A percentile compares a stretch with the other conserved stretches of the same genome.
phyloP scores from a whole-genome alignment of 1,140 invertebrate species.

The Dreissena rostriformis region DNA sequence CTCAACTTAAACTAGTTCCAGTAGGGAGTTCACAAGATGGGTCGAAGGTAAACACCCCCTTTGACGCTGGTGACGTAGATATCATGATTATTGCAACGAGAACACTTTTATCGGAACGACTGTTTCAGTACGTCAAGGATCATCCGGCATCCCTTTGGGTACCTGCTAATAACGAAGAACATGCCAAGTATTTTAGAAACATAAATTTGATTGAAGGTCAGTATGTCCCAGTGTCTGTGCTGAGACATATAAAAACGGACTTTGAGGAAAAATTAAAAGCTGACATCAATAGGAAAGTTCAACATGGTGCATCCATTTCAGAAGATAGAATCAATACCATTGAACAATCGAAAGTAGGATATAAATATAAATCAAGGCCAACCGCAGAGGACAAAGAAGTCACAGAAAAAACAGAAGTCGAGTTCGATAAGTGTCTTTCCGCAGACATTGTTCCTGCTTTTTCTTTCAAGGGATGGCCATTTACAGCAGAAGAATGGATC shows the following conservation, averaged over 20 bases:
- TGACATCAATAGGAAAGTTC: neutral
- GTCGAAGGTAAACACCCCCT: slow-evolving; percentile 3
- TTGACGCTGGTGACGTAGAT: slow-evolving; percentile 13
- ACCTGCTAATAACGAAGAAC: neutral
- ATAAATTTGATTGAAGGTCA: neutral
- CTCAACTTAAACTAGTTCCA: neutral
- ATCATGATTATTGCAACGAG: neutral
- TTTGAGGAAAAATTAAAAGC: neutral
- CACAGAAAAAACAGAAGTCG: neutral
- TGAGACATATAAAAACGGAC: neutral
- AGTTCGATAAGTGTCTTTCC: neutral
- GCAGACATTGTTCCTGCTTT: slow-evolving; percentile 22
- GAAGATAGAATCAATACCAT: neutral
- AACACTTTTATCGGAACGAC: neutral
- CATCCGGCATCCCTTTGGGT: slow-evolving; percentile 16
- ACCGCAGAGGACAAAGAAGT: neutral
- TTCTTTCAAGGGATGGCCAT: slow-evolving; percentile 19
- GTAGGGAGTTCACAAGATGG: slow-evolving; percentile 19
- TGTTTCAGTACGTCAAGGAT: neutral
- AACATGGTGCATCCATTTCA: neutral
- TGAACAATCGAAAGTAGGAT: neutral
- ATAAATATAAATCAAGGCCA: too few relatives aligned
- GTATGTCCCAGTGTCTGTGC: neutral
- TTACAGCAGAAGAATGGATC: slow-evolving; percentile 10
- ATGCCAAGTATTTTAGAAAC: slow-evolving; percentile 1